phyloP scores from a whole-genome alignment of 2,888 invertebrate genomes.

The Eilema griseolum region DNA sequence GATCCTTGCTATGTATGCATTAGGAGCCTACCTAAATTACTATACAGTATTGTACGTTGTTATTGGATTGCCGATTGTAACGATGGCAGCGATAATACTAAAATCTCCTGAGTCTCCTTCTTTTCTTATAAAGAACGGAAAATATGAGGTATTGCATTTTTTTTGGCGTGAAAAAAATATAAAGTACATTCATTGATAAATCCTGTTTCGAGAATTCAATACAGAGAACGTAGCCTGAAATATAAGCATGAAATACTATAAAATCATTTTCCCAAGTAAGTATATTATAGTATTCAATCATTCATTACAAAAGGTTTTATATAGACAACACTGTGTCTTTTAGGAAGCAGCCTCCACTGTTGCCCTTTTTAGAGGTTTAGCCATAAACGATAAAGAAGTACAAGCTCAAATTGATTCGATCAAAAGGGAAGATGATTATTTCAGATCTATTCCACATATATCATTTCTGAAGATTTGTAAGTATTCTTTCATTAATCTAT shows the following conservation, averaged over 20 bases:
- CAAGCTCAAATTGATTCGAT: slow-evolving; percentile 61
- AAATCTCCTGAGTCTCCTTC: slow-evolving; percentile 71
- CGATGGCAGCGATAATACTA: slow-evolving; percentile 50
- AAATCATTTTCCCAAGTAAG: no score
- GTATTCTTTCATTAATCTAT: slow-evolving; percentile 30
- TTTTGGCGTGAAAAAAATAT: not conserved
- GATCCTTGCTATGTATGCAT: slow-evolving; percentile 59
- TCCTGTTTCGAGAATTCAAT: no score
- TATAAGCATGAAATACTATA: no score
- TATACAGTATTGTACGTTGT: slow-evolving; percentile 61
- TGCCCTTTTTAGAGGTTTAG: slow-evolving; percentile 65
- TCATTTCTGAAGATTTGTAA: slow-evolving; percentile 67
- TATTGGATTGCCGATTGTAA: slow-evolving; percentile 56
- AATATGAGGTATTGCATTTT: slow-evolving; percentile 57
- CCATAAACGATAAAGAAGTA: slow-evolving; percentile 58
- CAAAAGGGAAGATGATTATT: slow-evolving; percentile 61
- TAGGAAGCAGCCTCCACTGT: slow-evolving; percentile 65
- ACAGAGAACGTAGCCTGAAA: no score
- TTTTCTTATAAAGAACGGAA: slow-evolving; percentile 67
- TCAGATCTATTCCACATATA: slow-evolving; percentile 64
- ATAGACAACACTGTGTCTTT: no score
- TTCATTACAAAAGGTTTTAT: not conserved
- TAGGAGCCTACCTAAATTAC: slow-evolving; percentile 69
- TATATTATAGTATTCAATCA: no score
- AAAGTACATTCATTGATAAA: no score